Evolutionary conservation across 2,797 vertebrate species (phyloP).

Genomic region (Paramormyrops hopkinsi): DNA sequence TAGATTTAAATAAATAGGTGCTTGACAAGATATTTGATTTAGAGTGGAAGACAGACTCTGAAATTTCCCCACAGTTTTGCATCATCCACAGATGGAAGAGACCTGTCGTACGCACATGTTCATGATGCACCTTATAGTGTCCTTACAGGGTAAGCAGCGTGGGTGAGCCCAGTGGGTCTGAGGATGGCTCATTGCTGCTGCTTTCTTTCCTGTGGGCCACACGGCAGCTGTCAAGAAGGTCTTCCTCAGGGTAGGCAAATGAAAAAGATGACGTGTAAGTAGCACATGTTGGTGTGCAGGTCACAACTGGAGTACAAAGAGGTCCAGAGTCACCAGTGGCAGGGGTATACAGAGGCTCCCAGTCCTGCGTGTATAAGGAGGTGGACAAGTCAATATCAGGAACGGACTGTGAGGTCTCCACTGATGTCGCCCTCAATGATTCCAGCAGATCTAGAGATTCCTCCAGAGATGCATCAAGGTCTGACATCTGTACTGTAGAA

Average conservation of each 20-base stretch:
- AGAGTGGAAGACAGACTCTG: slow-evolving; percentile 40
- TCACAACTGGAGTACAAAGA: slow-evolving; percentile 91
- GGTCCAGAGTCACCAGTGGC: slow-evolving; percentile 77
- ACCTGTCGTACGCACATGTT: slow-evolving; percentile 34
- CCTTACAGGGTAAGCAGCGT: slow-evolving; percentile 91
- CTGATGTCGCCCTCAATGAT: slow-evolving; percentile 45
- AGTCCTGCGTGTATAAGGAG: slow-evolving; percentile 85
- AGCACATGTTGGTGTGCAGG: slow-evolving; percentile 81
- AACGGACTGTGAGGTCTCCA: slow-evolving; percentile 80
- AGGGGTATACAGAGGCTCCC: slow-evolving; percentile 79
- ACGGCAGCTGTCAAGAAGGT: slow-evolving; percentile 77
- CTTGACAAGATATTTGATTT: slow-evolving; percentile 55
- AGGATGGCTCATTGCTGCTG: slow-evolving; percentile 86
- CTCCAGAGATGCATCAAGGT: slow-evolving; percentile 68
- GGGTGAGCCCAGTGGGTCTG: slow-evolving; percentile 88
- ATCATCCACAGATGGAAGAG: slow-evolving; percentile 25
- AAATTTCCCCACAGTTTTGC: slow-evolving; percentile 58
- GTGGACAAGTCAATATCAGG: slow-evolving; percentile 87
- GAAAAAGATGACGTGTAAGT: slow-evolving; percentile 87
- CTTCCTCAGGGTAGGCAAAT: slow-evolving; percentile 86
- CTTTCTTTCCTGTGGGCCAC: slow-evolving; percentile 76
- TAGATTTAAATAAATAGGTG: not conserved
- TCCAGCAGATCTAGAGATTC: slow-evolving; percentile 81
- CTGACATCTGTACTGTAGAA: slow-evolving; percentile 53
- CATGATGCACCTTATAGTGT: slow-evolving; percentile 36